A percentile compares a stretch with the other conserved stretches of the same genome.
Evolutionary conservation across 2,113 vertebrate species (phyloP).

Genomic region (Meriones unguiculatus): DNA sequence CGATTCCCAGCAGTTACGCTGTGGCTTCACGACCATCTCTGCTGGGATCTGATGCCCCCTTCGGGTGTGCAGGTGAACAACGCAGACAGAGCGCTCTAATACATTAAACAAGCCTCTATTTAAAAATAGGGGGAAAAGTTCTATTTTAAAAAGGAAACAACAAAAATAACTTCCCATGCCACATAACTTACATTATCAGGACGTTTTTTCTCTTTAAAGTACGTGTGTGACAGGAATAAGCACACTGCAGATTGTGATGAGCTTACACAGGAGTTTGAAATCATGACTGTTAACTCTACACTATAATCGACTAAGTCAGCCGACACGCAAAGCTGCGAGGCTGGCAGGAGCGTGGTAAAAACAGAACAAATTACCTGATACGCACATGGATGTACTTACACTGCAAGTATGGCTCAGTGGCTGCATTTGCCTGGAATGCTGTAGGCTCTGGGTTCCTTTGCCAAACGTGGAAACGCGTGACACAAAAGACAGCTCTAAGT

Average conservation of each 20-base stretch:
- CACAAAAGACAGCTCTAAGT: neutral
- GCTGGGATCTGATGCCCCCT: too few relatives aligned
- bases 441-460: neutral
- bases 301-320: neutral
- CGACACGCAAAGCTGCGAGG: neutral
- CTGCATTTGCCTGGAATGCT: neutral
- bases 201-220: neutral
- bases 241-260: conserved; percentile 22
- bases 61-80: too few relatives aligned
- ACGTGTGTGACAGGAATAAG: neutral
- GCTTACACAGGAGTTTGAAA: neutral
- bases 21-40: too few relatives aligned
- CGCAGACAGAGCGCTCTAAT: too few relatives aligned
- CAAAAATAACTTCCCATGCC: conserved; percentile 48
- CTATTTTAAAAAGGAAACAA: conserved; percentile 36
- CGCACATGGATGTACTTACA: neutral
- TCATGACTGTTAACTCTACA: neutral
- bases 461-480: neutral
- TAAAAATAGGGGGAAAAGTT: too few relatives aligned
- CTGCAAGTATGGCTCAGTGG: neutral
- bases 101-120: too few relatives aligned
- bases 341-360: conserved; percentile 23
- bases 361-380: neutral
- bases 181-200: conserved; percentile 7
- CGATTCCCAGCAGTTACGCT: too few relatives aligned